Evolutionary conservation across 1,140 invertebrate species (phyloP), one percentile per base, ranked within the genome.

Genomic region (Caenorhabditis inopinata): DNA sequence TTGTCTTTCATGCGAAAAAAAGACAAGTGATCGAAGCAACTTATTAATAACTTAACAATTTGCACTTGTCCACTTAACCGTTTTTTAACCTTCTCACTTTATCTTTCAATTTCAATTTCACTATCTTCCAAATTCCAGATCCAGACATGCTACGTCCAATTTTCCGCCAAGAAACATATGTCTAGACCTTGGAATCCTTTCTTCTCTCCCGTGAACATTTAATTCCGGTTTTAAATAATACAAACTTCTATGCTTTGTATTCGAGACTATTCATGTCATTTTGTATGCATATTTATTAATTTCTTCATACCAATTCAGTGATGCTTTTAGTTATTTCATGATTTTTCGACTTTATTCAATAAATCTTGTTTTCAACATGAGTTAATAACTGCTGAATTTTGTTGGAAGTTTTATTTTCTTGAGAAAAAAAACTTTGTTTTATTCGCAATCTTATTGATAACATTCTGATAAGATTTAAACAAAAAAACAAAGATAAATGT

Each of bases 1-100:
- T 82, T 84, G 51, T 81, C 82, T n/a, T 84, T 84, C 48, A 80
- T 53, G 23, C 76, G 76, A 14, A 84, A 82, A 79, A 84, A 84
- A 75, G 76, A 84, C 1, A 68, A 68, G 11, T 42, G 32, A 68
- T 14, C 2, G n/a, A 58, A 14, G 38, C 5, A 14, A 42, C 6
- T 42, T 42, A 7, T 42, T 5, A n/a, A n/a, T n/a, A n/a, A n/a
- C n/a, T 14, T 42, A n/a, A 3, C 25, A 29, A 1, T 4, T 14
- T 58, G 6, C 18, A 32, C 51, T 32, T 6, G 32, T 18, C 32
- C 38, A 42, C 38, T 5, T 42, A 7, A 5, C 5, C 38, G 14
- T 42, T 14, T 7, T 16, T 58, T 14, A 32, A 58, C 58, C 12
- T 21, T 12, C 14, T 21, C 58, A 68, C 32, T 42, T 42, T n/a